Base-by-base conservation (phyloP, 1,140 invertebrate genomes). In the Hestina assimilis region DNA sequence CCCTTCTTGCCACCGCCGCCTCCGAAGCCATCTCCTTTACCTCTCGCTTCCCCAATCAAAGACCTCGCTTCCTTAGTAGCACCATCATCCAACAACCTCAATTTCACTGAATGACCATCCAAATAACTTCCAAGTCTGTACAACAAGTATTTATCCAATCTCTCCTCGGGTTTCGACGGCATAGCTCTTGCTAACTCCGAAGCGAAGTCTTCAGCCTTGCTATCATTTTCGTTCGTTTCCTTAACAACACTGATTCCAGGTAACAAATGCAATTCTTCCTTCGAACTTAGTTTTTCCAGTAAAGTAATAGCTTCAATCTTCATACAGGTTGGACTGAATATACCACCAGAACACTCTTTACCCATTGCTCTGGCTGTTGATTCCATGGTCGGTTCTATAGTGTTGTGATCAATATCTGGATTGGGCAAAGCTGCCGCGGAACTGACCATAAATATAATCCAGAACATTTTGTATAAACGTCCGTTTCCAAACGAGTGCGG, bases 301-400 rank as follows among this genome's bases (percentile, higher is more conserved):
- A 95, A 91, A 1, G 93, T 92, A 7, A 95, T 92, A n/a, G 95
- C 91, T 79, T 95, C 94, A 40, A 96, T 87, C 75, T 95, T 95
- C 8, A 95, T 81, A 69, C 95, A 96, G 20, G 93, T 94, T 4
- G 92, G 89, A 80, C 93, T 94, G 64, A 95, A 95, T 0, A 91
- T 90, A 4, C 92, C 92, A 7, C 66, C 77, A 14, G 90, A 84
- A 67, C 95, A 96, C 64, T 94, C 93, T 62, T 91, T 92, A 6
- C 72, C 69, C 57, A 89, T 63, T 0, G 72, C 61, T 47, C 81
- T 66, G 0, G 75, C 77, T 7, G 79, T 69, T 4, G 63, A 65
- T 56, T 83, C 81, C 4, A 74, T 33, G 2, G 67, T 53, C 0
- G 65, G 63, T 56, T 81, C 75, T 4, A 72, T 54, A 20, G 50